Evolutionary conservation across 2,888 invertebrate genomes (phyloP).

Genomic region (Hypena proboscidalis): DNA sequence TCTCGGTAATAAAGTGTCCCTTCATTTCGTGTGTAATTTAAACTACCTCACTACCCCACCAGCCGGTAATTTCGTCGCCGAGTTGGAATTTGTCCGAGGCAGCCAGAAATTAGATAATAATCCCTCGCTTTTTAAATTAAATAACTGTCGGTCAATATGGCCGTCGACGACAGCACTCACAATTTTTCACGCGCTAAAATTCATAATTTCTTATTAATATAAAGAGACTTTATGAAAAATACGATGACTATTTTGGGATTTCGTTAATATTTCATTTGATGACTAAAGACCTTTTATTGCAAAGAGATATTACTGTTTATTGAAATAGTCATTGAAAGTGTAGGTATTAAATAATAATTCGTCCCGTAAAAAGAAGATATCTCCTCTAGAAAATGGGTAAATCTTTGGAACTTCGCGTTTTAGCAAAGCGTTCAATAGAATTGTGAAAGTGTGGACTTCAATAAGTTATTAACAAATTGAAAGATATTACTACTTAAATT

Average conservation of each 20-base stretch:
- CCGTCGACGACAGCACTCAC: constrained; percentile 30
- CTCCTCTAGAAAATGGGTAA: too few relatives aligned
- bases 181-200: constrained; percentile 45
- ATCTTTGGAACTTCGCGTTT: too few relatives aligned
- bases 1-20: constrained; percentile 42
- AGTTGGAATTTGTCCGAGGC: constrained; percentile 44
- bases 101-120: constrained; percentile 57
- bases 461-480: too few relatives aligned
- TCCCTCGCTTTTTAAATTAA: constrained; percentile 59
- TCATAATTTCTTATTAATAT: constrained; percentile 50
- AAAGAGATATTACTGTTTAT: background rate
- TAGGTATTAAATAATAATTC: too few relatives aligned
- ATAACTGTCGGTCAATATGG: constrained; percentile 51
- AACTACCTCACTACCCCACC: constrained; percentile 32
- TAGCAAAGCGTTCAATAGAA: too few relatives aligned
- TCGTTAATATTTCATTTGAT: constrained; percentile 10
- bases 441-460: too few relatives aligned
- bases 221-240: constrained; percentile 53
- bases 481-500: too few relatives aligned
- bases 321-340: too few relatives aligned
- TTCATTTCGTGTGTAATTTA: constrained; percentile 38
- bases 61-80: constrained; percentile 42
- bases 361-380: too few relatives aligned
- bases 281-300: constrained; percentile 8
- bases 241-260: constrained; percentile 30